Conservation (phyloP, 2,888 invertebrate species). For the Phortica okadai region DNA sequence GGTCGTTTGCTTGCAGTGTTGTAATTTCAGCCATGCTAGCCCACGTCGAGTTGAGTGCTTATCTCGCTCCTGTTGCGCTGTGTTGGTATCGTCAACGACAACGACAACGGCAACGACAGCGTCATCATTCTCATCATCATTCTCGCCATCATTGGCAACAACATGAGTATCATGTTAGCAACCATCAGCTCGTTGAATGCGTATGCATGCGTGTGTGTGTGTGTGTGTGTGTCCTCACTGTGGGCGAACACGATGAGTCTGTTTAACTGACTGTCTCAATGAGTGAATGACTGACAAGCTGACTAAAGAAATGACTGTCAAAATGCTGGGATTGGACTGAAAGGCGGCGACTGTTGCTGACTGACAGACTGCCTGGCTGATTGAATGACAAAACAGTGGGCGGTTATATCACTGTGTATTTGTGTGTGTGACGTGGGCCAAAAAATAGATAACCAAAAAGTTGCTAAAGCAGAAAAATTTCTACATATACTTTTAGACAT, state of each 20-base stretch:
- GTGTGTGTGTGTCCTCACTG: neutral
- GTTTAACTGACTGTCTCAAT: conserved; percentile 26
- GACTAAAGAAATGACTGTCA: conserved; percentile 29
- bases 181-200: neutral
- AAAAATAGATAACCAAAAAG: neutral
- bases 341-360: conserved; percentile 11
- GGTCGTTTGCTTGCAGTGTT: neutral
- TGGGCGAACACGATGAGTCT: neutral
- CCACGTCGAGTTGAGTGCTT: neutral
- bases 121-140: neutral
- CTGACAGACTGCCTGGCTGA: neutral
- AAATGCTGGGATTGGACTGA: neutral
- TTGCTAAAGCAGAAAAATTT: neutral
- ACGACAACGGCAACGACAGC: neutral
- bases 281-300: conserved; percentile 41
- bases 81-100: neutral
- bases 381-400: neutral
- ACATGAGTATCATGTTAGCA: neutral
- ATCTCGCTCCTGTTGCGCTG: neutral
- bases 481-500: neutral
- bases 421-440: neutral
- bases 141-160: neutral
- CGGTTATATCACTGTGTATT: neutral
- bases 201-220: neutral
- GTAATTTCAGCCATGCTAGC: neutral